A percentile compares a stretch with the other conserved stretches of the same genome.
These are phyloP conservation scores for Sphecodes monilicornis DNA, from an alignment of 2,888 invertebrate genomes.

Conservation along the genomic window DNA sequence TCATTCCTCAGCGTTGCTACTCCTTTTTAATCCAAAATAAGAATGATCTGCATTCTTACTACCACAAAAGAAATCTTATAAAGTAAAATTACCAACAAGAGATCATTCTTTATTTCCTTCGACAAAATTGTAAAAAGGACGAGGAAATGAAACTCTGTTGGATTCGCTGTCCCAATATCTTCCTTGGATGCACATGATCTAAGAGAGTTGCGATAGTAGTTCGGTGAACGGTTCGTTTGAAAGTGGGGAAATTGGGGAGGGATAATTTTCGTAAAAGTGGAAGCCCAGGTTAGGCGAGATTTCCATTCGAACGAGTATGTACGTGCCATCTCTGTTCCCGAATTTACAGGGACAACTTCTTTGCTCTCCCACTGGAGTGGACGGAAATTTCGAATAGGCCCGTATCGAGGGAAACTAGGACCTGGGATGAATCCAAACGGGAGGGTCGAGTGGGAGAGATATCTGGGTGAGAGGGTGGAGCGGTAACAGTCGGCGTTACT, in stretches of 20 bases:
- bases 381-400: conserved; percentile 39
- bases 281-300: not conserved
- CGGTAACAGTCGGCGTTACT: conserved; percentile 77
- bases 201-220: not conserved
- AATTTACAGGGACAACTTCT: conserved; percentile 30
- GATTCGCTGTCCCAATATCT: not conserved
- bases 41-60: not conserved
- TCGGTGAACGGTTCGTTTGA: not conserved
- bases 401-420: conserved; percentile 29
- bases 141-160: not conserved
- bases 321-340: not conserved
- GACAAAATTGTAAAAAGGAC: not conserved
- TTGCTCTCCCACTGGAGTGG: conserved; percentile 2
- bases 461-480: conserved; percentile 40
- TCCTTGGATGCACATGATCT: not conserved
- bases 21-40: conserved; percentile 10
- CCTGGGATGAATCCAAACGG: conserved; percentile 15
- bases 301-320: not conserved
- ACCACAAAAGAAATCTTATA: not conserved
- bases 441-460: conserved; percentile 29
- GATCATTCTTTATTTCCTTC: not conserved
- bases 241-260: not conserved
- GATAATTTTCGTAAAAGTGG: not conserved
- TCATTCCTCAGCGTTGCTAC: no score
- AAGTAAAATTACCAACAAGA: not conserved